Percentiles rank a stretch among this genome's conserved stretches.
phyloP scores from a whole-genome alignment of 2,888 invertebrate genomes.

The Dusona sp. region DNA sequence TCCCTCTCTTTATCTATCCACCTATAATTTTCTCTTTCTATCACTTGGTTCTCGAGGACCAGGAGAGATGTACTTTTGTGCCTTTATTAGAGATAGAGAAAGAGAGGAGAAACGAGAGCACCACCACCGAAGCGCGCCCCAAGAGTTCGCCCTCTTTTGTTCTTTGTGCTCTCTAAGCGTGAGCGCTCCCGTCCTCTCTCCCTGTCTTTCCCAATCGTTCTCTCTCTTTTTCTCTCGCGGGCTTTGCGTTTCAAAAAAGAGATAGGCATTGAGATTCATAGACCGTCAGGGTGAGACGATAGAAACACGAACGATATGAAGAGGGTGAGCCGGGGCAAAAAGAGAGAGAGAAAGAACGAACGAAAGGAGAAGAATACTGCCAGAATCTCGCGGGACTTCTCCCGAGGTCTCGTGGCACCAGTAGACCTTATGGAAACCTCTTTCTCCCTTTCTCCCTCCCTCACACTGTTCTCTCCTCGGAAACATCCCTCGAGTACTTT shows the following conservation, averaged over 20 bases:
- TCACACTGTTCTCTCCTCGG: conserved; percentile 17
- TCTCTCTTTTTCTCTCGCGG: conserved; percentile 51
- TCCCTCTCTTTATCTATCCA: conserved; percentile 46
- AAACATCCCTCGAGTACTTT: conserved; percentile 55
- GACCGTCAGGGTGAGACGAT: conserved; percentile 63
- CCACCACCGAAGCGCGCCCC: conserved; percentile 72
- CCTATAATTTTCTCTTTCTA: conserved; percentile 13
- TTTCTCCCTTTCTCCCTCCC: conserved; percentile 3
- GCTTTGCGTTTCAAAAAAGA: conserved; percentile 64
- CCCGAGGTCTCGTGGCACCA: conserved; percentile 47
- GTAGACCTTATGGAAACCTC: conserved; percentile 54
- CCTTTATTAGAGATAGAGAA: conserved; percentile 74
- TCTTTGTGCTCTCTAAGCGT: conserved; percentile 71
- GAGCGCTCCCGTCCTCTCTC: conserved; percentile 68
- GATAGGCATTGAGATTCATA: conserved; percentile 57
- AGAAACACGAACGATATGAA: conserved; percentile 53
- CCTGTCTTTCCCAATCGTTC: background rate
- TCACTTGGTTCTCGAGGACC: conserved; percentile 69
- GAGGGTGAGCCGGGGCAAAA: conserved; percentile 51
- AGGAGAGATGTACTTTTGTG: conserved; percentile 81
- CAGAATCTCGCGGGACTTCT: conserved; percentile 72
- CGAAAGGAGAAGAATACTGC: conserved; percentile 62
- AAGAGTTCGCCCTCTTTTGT: conserved; percentile 79
- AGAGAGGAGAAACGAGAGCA: conserved; percentile 47
- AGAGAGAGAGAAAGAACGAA: conserved; percentile 28